Percentiles rank a stretch among this genome's conserved stretches.
Evolutionary conservation across 2,888 invertebrate genomes (phyloP).

Genomic region (Eledone cirrhosa): DNA sequence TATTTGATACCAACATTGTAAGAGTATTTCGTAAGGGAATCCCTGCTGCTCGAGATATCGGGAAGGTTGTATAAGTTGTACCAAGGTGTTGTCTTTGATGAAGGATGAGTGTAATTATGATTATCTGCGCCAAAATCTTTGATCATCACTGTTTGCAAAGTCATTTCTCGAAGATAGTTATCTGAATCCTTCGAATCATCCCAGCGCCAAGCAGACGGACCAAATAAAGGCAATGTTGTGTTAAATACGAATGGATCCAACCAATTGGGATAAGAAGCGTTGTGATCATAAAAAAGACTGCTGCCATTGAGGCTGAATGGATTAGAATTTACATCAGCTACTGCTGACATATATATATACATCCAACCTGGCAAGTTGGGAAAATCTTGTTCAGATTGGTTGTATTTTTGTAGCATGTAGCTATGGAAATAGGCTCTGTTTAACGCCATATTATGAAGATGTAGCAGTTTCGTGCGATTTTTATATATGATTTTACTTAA

Average conservation of each 20-base stretch:
- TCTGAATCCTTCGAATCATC: slow-evolving; percentile 78
- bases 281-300: slow-evolving; percentile 90
- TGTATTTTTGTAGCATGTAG: slow-evolving; percentile 51
- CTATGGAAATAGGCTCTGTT: slow-evolving; percentile 84
- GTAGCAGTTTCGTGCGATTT: slow-evolving; percentile 89
- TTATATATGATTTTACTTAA: slow-evolving; percentile 77
- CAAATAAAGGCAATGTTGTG: slow-evolving; percentile 91
- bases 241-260: slow-evolving; percentile 81
- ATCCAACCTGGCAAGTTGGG: slow-evolving; percentile 97
- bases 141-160: slow-evolving; percentile 81
- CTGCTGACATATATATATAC: slow-evolving; percentile 93
- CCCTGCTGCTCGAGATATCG: slow-evolving; percentile 60
- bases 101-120: slow-evolving; percentile 80
- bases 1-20: slow-evolving; percentile 57
- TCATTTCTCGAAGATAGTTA: slow-evolving; percentile 91
- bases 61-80: slow-evolving; percentile 35
- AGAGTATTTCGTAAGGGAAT: slow-evolving; percentile 38
- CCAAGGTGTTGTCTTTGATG: slow-evolving; percentile 42
- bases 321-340: slow-evolving; percentile 93
- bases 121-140: slow-evolving; percentile 73
- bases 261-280: slow-evolving; percentile 91
- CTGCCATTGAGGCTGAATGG: slow-evolving; percentile 82
- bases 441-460: slow-evolving; percentile 94
- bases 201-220: slow-evolving; percentile 81
- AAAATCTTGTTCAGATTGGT: slow-evolving; percentile 64